A percentile compares a stretch with the other conserved stretches of the same genome.
Evolutionary conservation across 2,113 vertebrate species (phyloP).

Genomic region (Diadophis punctatus): DNA sequence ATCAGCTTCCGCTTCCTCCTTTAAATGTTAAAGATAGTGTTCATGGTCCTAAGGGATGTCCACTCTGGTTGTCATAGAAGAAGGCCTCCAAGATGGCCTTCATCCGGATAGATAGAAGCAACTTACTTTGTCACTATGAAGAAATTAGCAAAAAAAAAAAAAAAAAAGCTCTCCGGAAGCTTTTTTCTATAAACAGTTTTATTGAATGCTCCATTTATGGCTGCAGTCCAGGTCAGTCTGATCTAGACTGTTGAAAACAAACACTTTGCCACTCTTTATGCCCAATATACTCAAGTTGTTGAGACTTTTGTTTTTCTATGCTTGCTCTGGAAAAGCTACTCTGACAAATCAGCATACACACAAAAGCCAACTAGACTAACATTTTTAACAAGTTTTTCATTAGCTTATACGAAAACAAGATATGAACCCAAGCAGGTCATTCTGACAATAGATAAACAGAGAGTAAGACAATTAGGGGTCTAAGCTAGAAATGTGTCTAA

Average conservation of each 20-base stretch:
- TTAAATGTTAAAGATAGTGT: background rate
- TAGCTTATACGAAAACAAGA: background rate
- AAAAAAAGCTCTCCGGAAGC: background rate
- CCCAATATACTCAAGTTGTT: background rate
- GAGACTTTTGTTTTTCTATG: background rate
- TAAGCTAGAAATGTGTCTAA: background rate
- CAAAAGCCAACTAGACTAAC: background rate
- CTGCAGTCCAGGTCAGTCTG: background rate
- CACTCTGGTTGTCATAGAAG: background rate
- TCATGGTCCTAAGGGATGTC: background rate
- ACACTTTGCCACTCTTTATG: background rate
- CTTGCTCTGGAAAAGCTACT: background rate
- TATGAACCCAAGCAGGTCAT: background rate
- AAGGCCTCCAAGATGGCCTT: background rate
- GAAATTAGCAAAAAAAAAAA: background rate
- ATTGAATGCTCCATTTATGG: background rate
- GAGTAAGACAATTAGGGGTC: background rate
- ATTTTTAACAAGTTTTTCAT: background rate
- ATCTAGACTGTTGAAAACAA: background rate
- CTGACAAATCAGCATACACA: background rate
- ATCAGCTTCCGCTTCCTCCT: background rate
- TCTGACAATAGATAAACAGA: background rate
- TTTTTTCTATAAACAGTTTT: background rate
- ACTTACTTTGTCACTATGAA: background rate
- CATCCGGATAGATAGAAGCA: background rate